phyloP scores from a whole-genome alignment of 1,140 invertebrate genomes.

The Lamellibrachia luymesi region DNA sequence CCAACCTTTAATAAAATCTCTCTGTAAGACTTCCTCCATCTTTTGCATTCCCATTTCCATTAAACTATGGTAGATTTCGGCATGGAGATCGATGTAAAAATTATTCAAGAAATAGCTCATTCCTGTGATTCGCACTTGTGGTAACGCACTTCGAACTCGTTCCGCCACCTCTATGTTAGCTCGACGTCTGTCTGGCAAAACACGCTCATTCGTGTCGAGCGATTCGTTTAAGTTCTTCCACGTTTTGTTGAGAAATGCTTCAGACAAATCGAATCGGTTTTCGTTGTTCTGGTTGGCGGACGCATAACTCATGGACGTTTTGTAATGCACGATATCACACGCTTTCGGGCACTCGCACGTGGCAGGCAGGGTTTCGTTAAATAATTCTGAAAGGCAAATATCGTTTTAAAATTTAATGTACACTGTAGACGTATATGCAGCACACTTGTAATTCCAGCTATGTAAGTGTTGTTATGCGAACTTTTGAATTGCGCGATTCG shows the following conservation, averaged over 20 bases:
- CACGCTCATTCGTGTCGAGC: background rate
- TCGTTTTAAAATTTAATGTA: too few relatives aligned
- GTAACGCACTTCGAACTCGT: background rate
- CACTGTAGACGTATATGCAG: too few relatives aligned
- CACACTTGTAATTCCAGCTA: too few relatives aligned
- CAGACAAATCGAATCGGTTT: background rate
- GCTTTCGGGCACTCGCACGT: background rate
- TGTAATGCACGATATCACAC: background rate
- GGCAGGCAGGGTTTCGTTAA: background rate
- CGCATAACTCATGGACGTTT: background rate
- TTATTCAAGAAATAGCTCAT: background rate
- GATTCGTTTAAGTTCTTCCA: background rate
- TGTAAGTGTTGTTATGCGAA: too few relatives aligned
- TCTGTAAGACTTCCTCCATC: background rate
- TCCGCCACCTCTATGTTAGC: background rate
- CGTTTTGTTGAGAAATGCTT: background rate
- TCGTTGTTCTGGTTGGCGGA: background rate
- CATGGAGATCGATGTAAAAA: background rate
- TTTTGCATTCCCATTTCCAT: background rate
- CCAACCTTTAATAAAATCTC: background rate
- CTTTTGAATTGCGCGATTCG: too few relatives aligned
- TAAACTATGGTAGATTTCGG: background rate
- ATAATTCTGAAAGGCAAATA: background rate
- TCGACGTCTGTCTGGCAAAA: background rate
- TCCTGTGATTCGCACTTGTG: background rate